These are phyloP conservation scores for Oscheius sp. DNA, from an alignment of 2,888 invertebrate genomes.

Conservation along the genomic window DNA sequence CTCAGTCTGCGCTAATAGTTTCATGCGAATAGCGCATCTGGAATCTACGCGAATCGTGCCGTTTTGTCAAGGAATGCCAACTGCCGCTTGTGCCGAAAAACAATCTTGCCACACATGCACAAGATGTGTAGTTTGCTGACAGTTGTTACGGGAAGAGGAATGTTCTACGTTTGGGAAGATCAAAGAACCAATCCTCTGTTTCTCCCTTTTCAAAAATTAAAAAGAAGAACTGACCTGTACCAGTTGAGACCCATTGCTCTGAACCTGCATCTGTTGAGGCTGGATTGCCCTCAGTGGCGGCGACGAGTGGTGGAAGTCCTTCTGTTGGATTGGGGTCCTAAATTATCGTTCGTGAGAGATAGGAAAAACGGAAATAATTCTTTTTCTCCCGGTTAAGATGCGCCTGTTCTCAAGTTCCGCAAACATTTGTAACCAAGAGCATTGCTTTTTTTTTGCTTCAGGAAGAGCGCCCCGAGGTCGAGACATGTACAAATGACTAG, in stretches of 20 bases:
- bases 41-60: too few relatives aligned
- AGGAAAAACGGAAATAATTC: background rate
- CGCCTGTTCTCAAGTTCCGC: background rate
- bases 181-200: background rate
- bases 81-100: conserved; percentile 26
- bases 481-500: conserved; percentile 30
- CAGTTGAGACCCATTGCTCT: conserved; percentile 15
- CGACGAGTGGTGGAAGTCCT: conserved; percentile 4
- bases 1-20: conserved; percentile 1
- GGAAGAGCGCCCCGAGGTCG: background rate
- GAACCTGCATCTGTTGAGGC: conserved; percentile 19
- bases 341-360: background rate
- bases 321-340: conserved; percentile 7
- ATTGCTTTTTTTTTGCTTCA: conserved; percentile 1
- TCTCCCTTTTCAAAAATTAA: background rate
- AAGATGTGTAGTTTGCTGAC: conserved; percentile 32
- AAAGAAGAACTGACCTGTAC: conserved; percentile 25
- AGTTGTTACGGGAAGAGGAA: conserved; percentile 23
- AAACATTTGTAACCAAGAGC: background rate
- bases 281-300: background rate
- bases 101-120: conserved; percentile 29
- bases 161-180: conserved; percentile 2
- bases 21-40: background rate
- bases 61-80: conserved; percentile 30
- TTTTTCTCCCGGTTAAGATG: background rate